These are phyloP conservation scores for Spodoptera exigua DNA, from an alignment of 2,888 invertebrate species.

Conservation along the genomic window DNA sequence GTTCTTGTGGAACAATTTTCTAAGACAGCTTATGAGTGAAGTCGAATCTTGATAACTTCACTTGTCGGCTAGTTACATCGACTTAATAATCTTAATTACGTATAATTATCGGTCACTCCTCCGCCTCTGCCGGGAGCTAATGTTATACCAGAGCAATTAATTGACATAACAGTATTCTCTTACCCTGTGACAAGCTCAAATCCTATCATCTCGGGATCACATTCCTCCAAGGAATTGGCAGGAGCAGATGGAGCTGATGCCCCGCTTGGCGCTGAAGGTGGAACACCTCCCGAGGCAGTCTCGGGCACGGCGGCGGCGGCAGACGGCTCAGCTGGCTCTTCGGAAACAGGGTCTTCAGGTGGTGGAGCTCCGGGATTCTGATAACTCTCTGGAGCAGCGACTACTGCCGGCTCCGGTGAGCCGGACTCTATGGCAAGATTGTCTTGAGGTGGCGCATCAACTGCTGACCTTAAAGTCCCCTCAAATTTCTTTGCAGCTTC, in stretches of 20 bases:
- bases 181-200: conserved; percentile 97
- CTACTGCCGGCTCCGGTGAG: conserved; percentile 82
- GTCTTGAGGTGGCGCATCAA: conserved; percentile 85
- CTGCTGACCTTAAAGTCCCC: conserved; percentile 84
- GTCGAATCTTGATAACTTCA: conserved; percentile 74
- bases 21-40: conserved; percentile 64
- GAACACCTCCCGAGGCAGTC: conserved; percentile 82
- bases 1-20: conserved; percentile 62
- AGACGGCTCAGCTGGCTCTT: conserved; percentile 65
- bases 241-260: conserved; percentile 87
- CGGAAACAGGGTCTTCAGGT: conserved; percentile 64
- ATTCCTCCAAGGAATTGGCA: conserved; percentile 92
- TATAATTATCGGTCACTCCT: conserved; percentile 70
- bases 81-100: conserved; percentile 73
- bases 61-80: conserved; percentile 65
- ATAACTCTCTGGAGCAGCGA: conserved; percentile 83
- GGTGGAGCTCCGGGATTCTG: conserved; percentile 82
- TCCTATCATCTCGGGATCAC: conserved; percentile 96
- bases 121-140: conserved; percentile 51
- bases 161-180: conserved; percentile 56
- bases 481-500: conserved; percentile 86
- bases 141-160: conserved; percentile 41
- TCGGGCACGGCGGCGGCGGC: conserved; percentile 79
- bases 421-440: conserved; percentile 84
- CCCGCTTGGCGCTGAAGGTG: conserved; percentile 86